phyloP scores from a whole-genome alignment of 2,797 vertebrate species.

The Leptatherina wallacei region DNA sequence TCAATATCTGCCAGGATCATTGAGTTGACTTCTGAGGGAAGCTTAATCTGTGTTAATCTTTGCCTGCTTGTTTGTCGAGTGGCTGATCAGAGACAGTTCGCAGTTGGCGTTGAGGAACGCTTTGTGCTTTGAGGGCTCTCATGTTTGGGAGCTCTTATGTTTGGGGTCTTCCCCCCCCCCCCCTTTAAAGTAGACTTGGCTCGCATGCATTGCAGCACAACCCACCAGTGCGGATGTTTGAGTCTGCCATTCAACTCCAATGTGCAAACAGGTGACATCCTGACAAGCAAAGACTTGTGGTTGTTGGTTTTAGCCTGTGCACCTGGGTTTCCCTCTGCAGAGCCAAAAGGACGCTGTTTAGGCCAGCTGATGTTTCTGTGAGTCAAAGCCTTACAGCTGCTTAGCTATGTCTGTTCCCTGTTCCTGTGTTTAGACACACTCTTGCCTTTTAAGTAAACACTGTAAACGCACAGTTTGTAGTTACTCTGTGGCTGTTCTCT shows the following conservation, averaged over 20 bases:
- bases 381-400: conserved; percentile 63
- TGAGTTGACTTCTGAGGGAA: conserved; percentile 56
- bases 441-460: conserved; percentile 61
- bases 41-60: conserved; percentile 69
- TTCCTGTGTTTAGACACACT: conserved; percentile 41
- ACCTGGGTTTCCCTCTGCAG: conserved; percentile 61
- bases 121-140: conserved; percentile 55
- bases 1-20: conserved; percentile 29
- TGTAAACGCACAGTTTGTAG: conserved; percentile 22
- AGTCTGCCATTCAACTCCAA: conserved; percentile 38
- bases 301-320: conserved; percentile 58
- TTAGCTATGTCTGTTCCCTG: conserved; percentile 40
- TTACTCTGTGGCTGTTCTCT: conserved; percentile 31
- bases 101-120: conserved; percentile 47
- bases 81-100: conserved; percentile 67
- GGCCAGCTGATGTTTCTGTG: conserved; percentile 60
- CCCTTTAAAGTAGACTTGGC: conserved; percentile 39
- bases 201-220: conserved; percentile 10
- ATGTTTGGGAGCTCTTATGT: conserved; percentile 11
- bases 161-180: neutral
- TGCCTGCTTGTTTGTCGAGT: conserved; percentile 63
- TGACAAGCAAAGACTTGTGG: conserved; percentile 62
- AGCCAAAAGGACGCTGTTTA: conserved; percentile 39
- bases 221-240: conserved; percentile 44
- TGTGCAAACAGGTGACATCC: conserved; percentile 65